Evolutionary conservation across 1,140 invertebrate species (phyloP), one percentile per base, ranked within the genome.

Genomic region (Lordiphosa clarofinis): DNA sequence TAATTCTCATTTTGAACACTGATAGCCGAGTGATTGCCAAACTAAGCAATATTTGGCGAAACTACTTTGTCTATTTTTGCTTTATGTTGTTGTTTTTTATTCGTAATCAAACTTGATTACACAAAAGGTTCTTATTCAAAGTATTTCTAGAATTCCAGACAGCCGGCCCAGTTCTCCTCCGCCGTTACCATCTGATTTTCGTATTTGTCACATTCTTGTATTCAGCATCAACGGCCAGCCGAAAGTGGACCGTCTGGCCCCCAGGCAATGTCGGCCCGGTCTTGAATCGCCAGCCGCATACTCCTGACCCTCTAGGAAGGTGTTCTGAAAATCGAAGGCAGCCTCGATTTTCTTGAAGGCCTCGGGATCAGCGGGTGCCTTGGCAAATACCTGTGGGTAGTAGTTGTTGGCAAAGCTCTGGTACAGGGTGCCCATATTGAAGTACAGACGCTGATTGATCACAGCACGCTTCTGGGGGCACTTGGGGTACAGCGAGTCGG

Each of bases 391-490:
- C 68, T 92, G 90, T 11, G 94, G 93, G 79, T 94, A 95, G 93
- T 96, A 92, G 71, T 91, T 91, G 31, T 91, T 90, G 12, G 71
- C 79, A 38, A 93, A 92, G 46, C 91, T 88, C 47, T 92, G 90
- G 86, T 94, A 94, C 9, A 96, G 89, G 1, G 91, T 92, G 21
- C 93, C 93, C 64, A 92, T 87, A 72, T 96, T 94, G 86, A 96
- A 96, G 73, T 93, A 93, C 21, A 96, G 89, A 59, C 94, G 90
- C 68, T 94, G 92, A 82, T 96, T 93, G 7, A 96, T 91, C 0
- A 94, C 0, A 4, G 94, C 95, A 46, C 94, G 91, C 61, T 92
- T 87, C 69, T 93, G 92, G 1, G 92, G 90, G 61, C 94, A 92
- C 71, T 92, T 92, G 9, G 94, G 94, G 87, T 94, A 95, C 12